Conservation (phyloP, 2,113 vertebrate species). For the Macrotis lagotis region DNA sequence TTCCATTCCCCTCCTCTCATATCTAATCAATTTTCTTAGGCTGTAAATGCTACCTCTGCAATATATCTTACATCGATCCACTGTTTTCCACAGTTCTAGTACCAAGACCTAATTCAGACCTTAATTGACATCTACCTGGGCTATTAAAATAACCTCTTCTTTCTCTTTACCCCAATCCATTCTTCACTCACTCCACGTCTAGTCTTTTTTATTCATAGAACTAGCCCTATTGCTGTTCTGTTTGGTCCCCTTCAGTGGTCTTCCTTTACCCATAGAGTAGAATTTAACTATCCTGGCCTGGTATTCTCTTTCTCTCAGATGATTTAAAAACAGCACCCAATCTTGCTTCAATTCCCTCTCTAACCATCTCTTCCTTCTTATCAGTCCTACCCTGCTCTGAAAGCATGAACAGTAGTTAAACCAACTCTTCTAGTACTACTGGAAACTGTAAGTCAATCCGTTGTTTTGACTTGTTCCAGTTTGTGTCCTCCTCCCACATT, state of each 20-base stretch:
- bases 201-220: background rate
- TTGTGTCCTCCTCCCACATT: background rate
- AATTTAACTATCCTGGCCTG: background rate
- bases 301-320: background rate
- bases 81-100: background rate
- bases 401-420: background rate
- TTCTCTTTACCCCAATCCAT: background rate
- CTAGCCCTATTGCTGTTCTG: background rate
- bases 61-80: background rate
- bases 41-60: background rate
- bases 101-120: background rate
- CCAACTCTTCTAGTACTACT: background rate
- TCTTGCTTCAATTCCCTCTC: background rate
- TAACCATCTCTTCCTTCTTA: background rate
- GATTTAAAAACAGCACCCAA: background rate
- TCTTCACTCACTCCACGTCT: background rate
- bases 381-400: background rate
- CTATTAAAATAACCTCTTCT: background rate
- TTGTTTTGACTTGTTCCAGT: background rate
- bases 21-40: background rate
- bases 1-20: background rate
- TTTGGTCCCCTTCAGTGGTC: background rate
- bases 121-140: background rate
- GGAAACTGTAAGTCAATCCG: background rate
- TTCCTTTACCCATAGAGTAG: background rate